Percentiles rank a stretch among this genome's conserved stretches.
Evolutionary conservation across 2,888 invertebrate genomes (phyloP).

Genomic region (Lydus trimaculatus): DNA sequence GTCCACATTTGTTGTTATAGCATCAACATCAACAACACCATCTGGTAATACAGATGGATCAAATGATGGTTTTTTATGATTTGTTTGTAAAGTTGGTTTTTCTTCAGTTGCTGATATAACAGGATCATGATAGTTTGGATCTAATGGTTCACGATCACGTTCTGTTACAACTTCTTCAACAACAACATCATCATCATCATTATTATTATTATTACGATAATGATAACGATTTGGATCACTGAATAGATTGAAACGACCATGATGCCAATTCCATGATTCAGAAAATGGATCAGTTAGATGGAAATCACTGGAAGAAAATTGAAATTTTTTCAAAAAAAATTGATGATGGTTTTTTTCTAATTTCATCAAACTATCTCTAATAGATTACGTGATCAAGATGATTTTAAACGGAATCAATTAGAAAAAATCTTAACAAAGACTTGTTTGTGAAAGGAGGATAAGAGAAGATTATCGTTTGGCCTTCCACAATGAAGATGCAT

Average conservation of each 20-base stretch:
- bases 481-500: neutral
- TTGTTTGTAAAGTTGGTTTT: slow-evolving; percentile 43
- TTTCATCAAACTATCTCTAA: too few relatives aligned
- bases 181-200: slow-evolving; percentile 13
- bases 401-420: too few relatives aligned
- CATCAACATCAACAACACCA: slow-evolving; percentile 50
- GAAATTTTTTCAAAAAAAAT: neutral
- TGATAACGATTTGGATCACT: neutral
- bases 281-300: slow-evolving; percentile 26
- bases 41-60: slow-evolving; percentile 43
- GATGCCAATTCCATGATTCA: slow-evolving; percentile 25
- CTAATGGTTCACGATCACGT: slow-evolving; percentile 52
- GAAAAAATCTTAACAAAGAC: too few relatives aligned
- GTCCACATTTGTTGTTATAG: slow-evolving; percentile 36
- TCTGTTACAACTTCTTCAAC: slow-evolving; percentile 29
- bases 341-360: too few relatives aligned
- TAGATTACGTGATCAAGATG: too few relatives aligned
- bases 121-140: slow-evolving; percentile 53
- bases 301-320: slow-evolving; percentile 20
- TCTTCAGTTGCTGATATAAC: slow-evolving; percentile 41
- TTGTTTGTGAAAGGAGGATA: neutral
- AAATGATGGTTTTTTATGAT: slow-evolving; percentile 36
- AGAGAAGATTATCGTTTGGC: neutral
- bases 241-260: slow-evolving; percentile 22
- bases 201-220: neutral